Conservation (phyloP, 2,888 invertebrate genomes). For the Ethmia dodecea region DNA sequence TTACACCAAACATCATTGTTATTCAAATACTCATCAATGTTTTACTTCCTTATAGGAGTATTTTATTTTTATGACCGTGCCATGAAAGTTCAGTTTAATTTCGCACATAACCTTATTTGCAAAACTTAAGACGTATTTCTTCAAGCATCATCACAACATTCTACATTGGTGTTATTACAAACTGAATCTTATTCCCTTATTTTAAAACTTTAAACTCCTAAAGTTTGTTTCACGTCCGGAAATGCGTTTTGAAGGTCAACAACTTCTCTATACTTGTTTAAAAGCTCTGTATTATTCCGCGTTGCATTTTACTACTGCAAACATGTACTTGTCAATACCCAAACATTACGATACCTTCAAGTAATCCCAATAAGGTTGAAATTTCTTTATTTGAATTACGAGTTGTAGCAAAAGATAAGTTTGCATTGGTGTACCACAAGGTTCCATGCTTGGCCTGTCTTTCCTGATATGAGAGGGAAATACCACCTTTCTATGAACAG, state of each 20-base stretch:
- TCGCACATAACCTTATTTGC: no score
- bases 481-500: not conserved
- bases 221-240: no score
- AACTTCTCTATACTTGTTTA: conserved; percentile 55
- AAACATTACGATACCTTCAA: conserved; percentile 21
- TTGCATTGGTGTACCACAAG: conserved; percentile 34
- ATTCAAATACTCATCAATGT: no score
- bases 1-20: no score
- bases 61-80: no score
- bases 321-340: conserved; percentile 20
- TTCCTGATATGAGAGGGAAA: conserved; percentile 28
- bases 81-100: no score
- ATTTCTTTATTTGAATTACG: conserved; percentile 15
- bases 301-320: conserved; percentile 35
- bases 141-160: no score
- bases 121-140: no score
- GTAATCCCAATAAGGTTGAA: conserved; percentile 24
- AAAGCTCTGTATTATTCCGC: conserved; percentile 58
- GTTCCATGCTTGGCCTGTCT: conserved; percentile 31
- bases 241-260: conserved; percentile 58
- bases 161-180: no score
- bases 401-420: conserved; percentile 16
- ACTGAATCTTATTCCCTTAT: no score
- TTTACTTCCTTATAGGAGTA: no score
- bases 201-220: no score